phyloP scores from a whole-genome alignment of 2,888 invertebrate genomes.

The Cosmorhoe ocellata region DNA sequence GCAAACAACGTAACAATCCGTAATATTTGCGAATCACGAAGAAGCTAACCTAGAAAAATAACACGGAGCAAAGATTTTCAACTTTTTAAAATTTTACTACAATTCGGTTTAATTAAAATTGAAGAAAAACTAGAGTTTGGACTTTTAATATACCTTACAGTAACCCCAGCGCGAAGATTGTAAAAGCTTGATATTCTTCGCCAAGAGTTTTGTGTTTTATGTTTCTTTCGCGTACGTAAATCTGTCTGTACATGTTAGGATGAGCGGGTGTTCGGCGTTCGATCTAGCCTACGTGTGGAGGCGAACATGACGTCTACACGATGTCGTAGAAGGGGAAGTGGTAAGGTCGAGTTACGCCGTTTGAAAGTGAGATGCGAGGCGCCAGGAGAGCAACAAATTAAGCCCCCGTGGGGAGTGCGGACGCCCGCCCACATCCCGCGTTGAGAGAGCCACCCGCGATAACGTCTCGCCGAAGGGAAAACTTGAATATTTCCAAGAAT shows the following conservation, averaged over 20 bases:
- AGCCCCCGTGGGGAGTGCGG: conserved; percentile 72
- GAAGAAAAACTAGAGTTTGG: not conserved
- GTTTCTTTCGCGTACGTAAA: conserved; percentile 7
- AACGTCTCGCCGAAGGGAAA: conserved; percentile 77
- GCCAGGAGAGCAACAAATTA: conserved; percentile 83
- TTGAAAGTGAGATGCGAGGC: conserved; percentile 81
- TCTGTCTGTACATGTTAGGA: not conserved
- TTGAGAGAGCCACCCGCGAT: conserved; percentile 73
- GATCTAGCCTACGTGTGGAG: conserved; percentile 45
- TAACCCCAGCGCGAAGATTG: not conserved
- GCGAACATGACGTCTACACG: conserved; percentile 61
- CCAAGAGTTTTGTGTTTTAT: conserved; percentile 3
- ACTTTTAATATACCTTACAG: not conserved
- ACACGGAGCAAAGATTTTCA: conserved; percentile 2
- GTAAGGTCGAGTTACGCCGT: conserved; percentile 80
- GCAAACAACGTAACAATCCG: conserved; percentile 33
- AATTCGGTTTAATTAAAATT: not conserved
- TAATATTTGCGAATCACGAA: conserved; percentile 34
- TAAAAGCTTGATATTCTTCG: not conserved
- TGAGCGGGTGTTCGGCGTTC: conserved; percentile 32
- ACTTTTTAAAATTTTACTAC: not conserved
- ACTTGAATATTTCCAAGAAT: conserved; percentile 78
- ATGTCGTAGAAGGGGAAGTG: conserved; percentile 64
- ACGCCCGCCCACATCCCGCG: conserved; percentile 65
- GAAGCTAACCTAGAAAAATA: conserved; percentile 22